Conservation (phyloP, 2,113 vertebrate genomes). For the Pollimyrus isidori region DNA sequence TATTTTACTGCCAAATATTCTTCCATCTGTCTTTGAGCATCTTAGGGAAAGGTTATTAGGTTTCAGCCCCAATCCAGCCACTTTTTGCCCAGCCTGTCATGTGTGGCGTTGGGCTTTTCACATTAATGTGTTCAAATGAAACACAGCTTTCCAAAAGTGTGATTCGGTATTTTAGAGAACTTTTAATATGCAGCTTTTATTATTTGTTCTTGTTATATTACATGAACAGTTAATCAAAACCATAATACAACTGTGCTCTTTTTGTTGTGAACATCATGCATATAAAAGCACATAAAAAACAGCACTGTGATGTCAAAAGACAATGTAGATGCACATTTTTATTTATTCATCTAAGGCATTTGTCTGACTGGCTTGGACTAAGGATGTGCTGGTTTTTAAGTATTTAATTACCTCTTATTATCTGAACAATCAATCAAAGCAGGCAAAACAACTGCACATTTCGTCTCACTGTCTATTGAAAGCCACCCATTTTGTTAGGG, state of each 20-base stretch:
- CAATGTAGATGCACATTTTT: neutral
- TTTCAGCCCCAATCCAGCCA: neutral
- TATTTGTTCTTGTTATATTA: neutral
- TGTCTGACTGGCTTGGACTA: neutral
- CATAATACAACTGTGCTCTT: neutral
- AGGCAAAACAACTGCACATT: neutral
- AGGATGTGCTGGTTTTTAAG: neutral
- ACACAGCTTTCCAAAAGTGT: neutral
- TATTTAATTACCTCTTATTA: neutral
- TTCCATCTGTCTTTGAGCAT: neutral
- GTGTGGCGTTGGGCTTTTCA: neutral
- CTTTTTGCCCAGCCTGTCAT: neutral
- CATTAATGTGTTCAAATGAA: neutral
- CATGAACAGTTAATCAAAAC: neutral
- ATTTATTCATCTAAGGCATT: neutral
- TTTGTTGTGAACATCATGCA: neutral
- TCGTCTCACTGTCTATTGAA: neutral
- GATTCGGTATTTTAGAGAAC: neutral
- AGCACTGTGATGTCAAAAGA: neutral
- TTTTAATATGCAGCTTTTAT: neutral
- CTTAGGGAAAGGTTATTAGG: neutral
- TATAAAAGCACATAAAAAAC: neutral
- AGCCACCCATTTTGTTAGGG: neutral
- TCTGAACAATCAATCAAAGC: neutral
- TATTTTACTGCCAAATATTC: conserved; percentile 9